A percentile compares a stretch with the other conserved stretches of the same genome.
These are phyloP conservation scores for Lota lota DNA, from an alignment of 2,113 vertebrate species.

Conservation along the genomic window DNA sequence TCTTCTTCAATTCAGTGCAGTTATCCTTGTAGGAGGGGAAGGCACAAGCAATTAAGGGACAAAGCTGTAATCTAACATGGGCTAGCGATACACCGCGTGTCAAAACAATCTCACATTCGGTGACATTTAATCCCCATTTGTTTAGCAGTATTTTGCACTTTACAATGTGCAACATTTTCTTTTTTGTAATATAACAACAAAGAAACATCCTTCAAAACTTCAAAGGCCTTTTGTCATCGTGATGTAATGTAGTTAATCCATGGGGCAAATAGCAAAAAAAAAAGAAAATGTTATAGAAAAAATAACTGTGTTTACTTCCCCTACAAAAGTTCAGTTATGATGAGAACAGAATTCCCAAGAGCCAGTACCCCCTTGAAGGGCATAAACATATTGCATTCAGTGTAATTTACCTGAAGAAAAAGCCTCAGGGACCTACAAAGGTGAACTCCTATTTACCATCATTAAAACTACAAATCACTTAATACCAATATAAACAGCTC, in stretches of 20 bases:
- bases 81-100: too few species aligned
- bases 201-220: constrained; percentile 25
- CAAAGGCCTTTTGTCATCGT: constrained; percentile 30
- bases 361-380: constrained; percentile 66
- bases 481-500: constrained; percentile 74
- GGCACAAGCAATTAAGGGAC: background rate
- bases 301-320: constrained; percentile 43
- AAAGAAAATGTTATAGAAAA: too few species aligned
- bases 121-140: background rate
- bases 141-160: background rate
- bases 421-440: constrained; percentile 68
- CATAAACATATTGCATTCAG: constrained; percentile 65
- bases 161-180: background rate
- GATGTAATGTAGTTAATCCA: constrained; percentile 37
- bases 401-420: constrained; percentile 75
- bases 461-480: constrained; percentile 77
- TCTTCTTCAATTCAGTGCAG: background rate
- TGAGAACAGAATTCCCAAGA: constrained; percentile 60
- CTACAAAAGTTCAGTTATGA: constrained; percentile 55
- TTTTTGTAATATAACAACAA: constrained; percentile 11
- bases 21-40: constrained; percentile 13
- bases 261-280: constrained; percentile 15
- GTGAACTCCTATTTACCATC: constrained; percentile 73
- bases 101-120: too few species aligned
- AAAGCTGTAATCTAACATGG: too few species aligned